These are phyloP conservation scores for Calosoma granatense DNA, from an alignment of 1,140 invertebrate species.

Conservation along the genomic window DNA sequence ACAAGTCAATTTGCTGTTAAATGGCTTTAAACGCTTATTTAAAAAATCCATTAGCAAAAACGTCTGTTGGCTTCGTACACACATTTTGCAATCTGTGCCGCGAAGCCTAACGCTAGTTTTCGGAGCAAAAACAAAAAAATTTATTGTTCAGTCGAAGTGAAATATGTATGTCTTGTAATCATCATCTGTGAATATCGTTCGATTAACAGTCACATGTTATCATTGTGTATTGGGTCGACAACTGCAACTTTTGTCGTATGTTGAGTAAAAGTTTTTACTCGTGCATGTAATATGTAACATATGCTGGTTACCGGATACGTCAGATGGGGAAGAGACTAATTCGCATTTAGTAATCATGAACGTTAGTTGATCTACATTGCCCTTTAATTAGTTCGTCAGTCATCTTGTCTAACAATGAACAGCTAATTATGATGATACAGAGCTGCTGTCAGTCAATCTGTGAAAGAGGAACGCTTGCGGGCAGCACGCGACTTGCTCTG, in stretches of 20 bases:
- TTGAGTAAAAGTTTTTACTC: background rate
- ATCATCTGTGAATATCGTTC: background rate
- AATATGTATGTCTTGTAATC: too few species aligned
- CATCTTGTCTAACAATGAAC: background rate
- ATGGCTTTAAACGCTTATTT: too few species aligned
- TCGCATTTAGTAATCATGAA: too few species aligned
- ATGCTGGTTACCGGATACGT: too few species aligned
- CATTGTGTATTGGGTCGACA: background rate
- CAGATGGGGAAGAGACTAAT: too few species aligned
- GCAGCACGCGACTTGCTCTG: background rate
- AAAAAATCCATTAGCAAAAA: too few species aligned
- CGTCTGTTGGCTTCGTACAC: too few species aligned
- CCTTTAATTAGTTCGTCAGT: background rate
- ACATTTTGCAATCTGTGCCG: too few species aligned
- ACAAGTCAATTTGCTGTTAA: too few species aligned
- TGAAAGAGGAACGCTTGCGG: background rate
- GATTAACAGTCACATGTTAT: background rate
- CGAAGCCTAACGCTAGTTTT: too few species aligned
- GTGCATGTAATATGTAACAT: background rate
- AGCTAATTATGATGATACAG: background rate
- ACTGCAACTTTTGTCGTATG: background rate
- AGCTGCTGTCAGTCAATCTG: background rate
- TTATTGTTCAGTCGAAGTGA: too few species aligned
- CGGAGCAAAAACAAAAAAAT: too few species aligned
- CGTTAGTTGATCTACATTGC: background rate